Evolutionary conservation across 2,113 vertebrate genomes (phyloP), one percentile per base, ranked within the genome.

Genomic region (Callipepla californica): DNA sequence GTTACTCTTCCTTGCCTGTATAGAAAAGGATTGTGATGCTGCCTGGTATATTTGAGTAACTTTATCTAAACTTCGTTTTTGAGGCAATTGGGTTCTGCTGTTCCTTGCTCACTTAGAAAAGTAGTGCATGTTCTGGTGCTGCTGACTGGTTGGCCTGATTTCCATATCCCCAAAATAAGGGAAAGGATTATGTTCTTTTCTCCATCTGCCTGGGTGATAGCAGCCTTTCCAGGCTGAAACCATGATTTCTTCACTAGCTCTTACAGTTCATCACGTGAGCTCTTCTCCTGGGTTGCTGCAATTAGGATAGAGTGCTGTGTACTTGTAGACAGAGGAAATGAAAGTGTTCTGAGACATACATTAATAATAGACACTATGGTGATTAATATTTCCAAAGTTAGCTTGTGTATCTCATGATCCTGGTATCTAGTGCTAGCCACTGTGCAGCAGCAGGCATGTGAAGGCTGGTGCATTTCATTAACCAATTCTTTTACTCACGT

Each of bases 61-160:
- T 67, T 34, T 77, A 58, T 32, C 55, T 79, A 62, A 2, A 66
- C 81, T 80, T 73, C 28, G 44, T 75, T 74, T 95, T 85, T 73
- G 79, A 91, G 91, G 30, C n/a, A 45, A 6, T 55, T 85, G 11
- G 1, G 3, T 85, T 91, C 67, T 95, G 78, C 75, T 91, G 3
- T 87, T 91, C 22, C 74, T 91, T 92, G 63, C 93, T 85, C 3
- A 3, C 75, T 92, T 90, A 87, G 72, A 47, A 42, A 87, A 89
- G 59, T 26, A 77, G 26, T 1, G 7, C 67, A 11, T 77, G 63
- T 74, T 85, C 58, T 42, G 58, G 59, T 87, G 50, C 63, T 85
- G 76, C 87, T 94, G 89, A 92, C 69, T 74, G 3, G 53, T 28
- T 18, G 92, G 62, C 67, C 45, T 80, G 25, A 30, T 85, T 82